Conservation (phyloP, 1,140 invertebrate genomes). For the Stenopsyche tienmushanensis region DNA sequence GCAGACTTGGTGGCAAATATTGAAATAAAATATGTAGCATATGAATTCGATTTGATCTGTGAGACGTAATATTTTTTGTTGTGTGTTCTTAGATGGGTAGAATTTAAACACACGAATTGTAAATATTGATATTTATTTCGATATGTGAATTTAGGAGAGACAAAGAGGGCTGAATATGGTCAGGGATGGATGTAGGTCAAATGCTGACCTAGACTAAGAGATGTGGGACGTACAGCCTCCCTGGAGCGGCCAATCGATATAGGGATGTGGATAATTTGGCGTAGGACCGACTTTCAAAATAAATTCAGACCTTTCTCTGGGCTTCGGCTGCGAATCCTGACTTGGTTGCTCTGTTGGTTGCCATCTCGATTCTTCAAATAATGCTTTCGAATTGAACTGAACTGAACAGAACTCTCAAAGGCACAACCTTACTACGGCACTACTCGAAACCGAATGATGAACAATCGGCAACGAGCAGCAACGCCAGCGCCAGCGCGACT, state of each 20-base stretch:
- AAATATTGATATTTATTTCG: constrained; percentile 1
- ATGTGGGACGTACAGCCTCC: constrained; percentile 1
- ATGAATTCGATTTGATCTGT: too few species aligned
- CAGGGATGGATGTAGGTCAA: constrained; percentile 25
- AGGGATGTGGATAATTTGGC: background rate
- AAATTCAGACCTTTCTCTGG: constrained; percentile 74
- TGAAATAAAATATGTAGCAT: too few species aligned
- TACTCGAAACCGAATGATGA: too few species aligned
- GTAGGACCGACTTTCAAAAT: background rate
- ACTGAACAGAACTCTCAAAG: background rate
- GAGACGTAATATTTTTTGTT: too few species aligned
- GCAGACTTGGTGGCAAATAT: too few species aligned
- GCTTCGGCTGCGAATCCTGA: constrained; percentile 93
- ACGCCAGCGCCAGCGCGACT: background rate
- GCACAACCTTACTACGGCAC: constrained; percentile 14
- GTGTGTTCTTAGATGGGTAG: too few species aligned
- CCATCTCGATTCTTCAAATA: constrained; percentile 59
- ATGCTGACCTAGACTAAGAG: constrained; percentile 15
- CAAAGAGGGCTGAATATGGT: background rate
- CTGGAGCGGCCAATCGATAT: background rate
- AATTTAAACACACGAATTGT: too few species aligned
- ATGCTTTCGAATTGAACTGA: background rate
- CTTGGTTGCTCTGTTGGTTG: constrained; percentile 85
- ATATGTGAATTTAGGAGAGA: background rate
- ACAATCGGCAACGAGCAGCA: too few species aligned